A percentile compares a stretch with the other conserved stretches of the same genome.
phyloP scores from a whole-genome alignment of 2,113 vertebrate species.

The Clarias batrachus region DNA sequence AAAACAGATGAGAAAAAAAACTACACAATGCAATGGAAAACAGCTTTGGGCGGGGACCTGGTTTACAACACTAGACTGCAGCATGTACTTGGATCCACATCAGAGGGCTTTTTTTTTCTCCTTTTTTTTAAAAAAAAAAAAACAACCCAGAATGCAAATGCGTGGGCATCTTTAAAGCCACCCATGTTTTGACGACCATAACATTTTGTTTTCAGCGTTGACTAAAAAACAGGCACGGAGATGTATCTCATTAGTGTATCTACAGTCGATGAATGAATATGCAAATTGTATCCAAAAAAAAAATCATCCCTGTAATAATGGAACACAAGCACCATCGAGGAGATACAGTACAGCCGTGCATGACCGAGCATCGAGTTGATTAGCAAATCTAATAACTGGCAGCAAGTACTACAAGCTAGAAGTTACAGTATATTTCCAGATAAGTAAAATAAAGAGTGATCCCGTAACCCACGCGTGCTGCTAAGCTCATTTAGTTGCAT shows the following conservation, averaged over 20 bases:
- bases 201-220: neutral
- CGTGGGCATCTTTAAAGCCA: neutral
- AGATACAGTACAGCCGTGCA: neutral
- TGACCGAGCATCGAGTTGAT: neutral
- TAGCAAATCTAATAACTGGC: neutral
- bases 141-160: neutral
- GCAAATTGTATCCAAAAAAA: neutral
- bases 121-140: neutral
- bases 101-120: neutral
- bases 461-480: neutral
- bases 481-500: neutral
- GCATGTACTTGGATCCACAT: neutral
- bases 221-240: neutral
- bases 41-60: neutral
- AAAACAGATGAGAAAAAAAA: neutral
- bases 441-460: neutral
- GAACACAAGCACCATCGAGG: neutral
- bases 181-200: neutral
- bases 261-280: neutral
- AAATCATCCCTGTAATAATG: neutral
- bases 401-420: neutral
- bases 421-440: neutral
- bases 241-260: neutral
- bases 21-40: neutral
- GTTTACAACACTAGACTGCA: neutral